These are phyloP conservation scores for Clistopyga incitator DNA, from an alignment of 2,888 invertebrate species.

Conservation along the genomic window DNA sequence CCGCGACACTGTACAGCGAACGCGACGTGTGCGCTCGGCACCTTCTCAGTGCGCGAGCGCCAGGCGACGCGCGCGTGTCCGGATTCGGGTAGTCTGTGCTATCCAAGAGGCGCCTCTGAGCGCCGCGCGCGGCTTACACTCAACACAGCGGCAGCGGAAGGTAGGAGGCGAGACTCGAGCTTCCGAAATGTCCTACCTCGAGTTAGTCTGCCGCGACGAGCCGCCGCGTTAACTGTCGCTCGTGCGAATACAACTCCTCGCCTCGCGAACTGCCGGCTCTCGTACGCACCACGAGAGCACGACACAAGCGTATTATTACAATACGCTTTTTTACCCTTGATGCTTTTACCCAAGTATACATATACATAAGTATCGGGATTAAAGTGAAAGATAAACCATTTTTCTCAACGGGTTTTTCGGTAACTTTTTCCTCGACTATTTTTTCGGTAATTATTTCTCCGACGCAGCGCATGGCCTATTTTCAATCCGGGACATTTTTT, in stretches of 20 bases:
- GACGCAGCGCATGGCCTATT: background rate
- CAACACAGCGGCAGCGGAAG: conserved; percentile 47
- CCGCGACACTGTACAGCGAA: background rate
- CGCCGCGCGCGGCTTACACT: conserved; percentile 52
- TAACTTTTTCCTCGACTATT: background rate
- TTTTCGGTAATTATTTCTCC: background rate
- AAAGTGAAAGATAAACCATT: background rate
- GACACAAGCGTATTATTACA: background rate
- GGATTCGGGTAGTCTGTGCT: conserved; percentile 67
- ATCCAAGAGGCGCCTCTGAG: conserved; percentile 53
- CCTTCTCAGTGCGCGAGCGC: conserved; percentile 77
- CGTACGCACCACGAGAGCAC: conserved; percentile 20
- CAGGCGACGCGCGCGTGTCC: conserved; percentile 75
- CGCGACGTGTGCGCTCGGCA: conserved; percentile 44
- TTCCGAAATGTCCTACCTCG: conserved; percentile 73
- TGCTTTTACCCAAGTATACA: background rate
- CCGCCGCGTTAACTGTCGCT: conserved; percentile 70
- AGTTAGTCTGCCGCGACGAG: conserved; percentile 75
- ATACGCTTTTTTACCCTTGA: background rate
- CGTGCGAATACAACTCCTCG: conserved; percentile 24
- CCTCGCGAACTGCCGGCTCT: conserved; percentile 33
- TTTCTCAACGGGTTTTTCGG: background rate
- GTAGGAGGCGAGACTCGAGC: conserved; percentile 54
- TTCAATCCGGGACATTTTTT: background rate
- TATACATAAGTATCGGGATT: background rate